Evolutionary conservation across 2,888 invertebrate species (phyloP).

Genomic region (Neoascia interrupta): DNA sequence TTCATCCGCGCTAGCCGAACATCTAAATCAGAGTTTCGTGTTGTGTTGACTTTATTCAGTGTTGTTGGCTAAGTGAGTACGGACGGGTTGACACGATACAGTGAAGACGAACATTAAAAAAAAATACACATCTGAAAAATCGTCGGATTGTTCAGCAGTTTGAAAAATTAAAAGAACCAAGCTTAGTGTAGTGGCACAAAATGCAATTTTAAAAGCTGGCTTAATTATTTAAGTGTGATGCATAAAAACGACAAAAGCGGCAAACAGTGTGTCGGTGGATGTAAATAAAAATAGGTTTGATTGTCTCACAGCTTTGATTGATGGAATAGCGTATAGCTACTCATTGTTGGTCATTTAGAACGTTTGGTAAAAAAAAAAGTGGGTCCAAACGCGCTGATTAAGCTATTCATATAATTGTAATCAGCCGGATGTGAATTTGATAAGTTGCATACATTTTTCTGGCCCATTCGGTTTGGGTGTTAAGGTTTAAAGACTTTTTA

Average conservation of each 20-base stretch:
- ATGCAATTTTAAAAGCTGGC: conserved; percentile 24
- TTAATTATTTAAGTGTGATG: conserved; percentile 24
- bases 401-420: too few relatives aligned
- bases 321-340: conserved; percentile 4
- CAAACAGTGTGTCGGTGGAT: conserved; percentile 5
- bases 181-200: conserved; percentile 1
- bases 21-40: conserved; percentile 66
- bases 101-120: conserved; percentile 23
- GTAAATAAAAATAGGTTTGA: neutral
- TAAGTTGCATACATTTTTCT: too few relatives aligned
- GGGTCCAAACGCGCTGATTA: too few relatives aligned
- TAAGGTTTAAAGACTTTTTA: too few relatives aligned
- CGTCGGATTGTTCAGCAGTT: neutral
- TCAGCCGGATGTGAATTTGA: too few relatives aligned
- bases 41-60: conserved; percentile 78
- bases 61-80: conserved; percentile 78
- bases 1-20: conserved; percentile 44
- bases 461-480: too few relatives aligned
- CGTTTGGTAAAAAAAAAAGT: too few relatives aligned
- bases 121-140: neutral
- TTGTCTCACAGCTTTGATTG: conserved; percentile 4
- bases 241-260: neutral
- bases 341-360: conserved; percentile 5
- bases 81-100: conserved; percentile 74
- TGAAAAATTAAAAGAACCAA: neutral